Conservation (phyloP, 2,888 invertebrate species). For the Apocheima hispidaria region DNA sequence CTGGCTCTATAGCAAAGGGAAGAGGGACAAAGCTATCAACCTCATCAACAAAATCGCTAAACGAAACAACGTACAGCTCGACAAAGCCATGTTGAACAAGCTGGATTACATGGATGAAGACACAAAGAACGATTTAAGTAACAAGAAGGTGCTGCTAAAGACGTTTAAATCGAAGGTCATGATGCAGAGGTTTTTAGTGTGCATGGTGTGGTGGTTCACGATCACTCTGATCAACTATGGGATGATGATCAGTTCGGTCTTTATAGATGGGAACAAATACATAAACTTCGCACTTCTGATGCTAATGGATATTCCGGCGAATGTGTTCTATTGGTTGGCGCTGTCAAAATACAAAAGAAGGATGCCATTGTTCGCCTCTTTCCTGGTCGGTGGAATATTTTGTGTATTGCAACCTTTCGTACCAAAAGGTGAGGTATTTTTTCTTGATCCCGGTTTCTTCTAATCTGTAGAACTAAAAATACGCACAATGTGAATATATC, state of each 20-base stretch:
- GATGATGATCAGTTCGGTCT: constrained; percentile 81
- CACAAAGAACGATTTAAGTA: constrained; percentile 56
- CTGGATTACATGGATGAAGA: constrained; percentile 69
- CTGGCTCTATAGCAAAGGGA: constrained; percentile 79
- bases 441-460: neutral
- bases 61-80: constrained; percentile 66
- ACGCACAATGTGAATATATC: no score
- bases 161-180: constrained; percentile 76
- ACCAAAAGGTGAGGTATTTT: constrained; percentile 63
- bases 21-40: constrained; percentile 62
- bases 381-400: constrained; percentile 73
- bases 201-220: constrained; percentile 81
- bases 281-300: constrained; percentile 77
- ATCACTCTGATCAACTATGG: constrained; percentile 81
- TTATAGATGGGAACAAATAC: constrained; percentile 79
- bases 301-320: constrained; percentile 79
- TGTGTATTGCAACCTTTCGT: constrained; percentile 76
- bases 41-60: constrained; percentile 75
- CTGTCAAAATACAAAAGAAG: constrained; percentile 73
- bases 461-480: neutral
- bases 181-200: constrained; percentile 76
- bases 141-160: constrained; percentile 67
- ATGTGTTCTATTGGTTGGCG: constrained; percentile 77
- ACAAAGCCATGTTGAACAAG: constrained; percentile 60
- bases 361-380: constrained; percentile 68